Base-by-base conservation (phyloP, 2,888 invertebrate genomes). In the Microctonus hyperodae region DNA sequence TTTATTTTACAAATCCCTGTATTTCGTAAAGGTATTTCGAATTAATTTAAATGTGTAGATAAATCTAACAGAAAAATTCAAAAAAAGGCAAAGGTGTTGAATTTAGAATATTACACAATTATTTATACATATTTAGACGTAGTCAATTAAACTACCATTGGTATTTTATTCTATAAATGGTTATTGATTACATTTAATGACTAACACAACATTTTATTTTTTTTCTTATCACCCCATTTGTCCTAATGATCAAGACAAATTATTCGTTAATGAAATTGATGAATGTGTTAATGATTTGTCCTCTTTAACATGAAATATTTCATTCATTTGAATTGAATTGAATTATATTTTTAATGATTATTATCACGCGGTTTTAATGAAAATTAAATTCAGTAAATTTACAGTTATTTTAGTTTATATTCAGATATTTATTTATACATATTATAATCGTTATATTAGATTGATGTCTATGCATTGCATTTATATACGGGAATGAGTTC, bases 401-500 rank as follows among this genome's bases (percentile, higher is more conserved):
- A 44, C 44, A 44, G 44, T 44, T 44, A 44, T 16, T 16, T 2
- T n/a, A 44, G 44, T 44, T 44, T 16, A 16, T 7, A 2, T n/a
- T n/a, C 16, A 16, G 16, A 44, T 44, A 7, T 44, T 6, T 44
- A 1, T n/a, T 13, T 44, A 44, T 44, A n/a, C 1, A 5, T 44
- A 44, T 44, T 16, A 7, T 44, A 7, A 20, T 44, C 33, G 16
- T 28, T 31, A 16, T 55, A 55, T 28, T 28, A 28, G 28, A 28
- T 55, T 55, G 16, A 55, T 44, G 55, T 28, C 53, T 23, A n/a
- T 25, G 53, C 35, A 37, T 10, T 37, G n/a, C 20, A 22, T 6
- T n/a, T 23, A 16, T 22, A 53, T 62, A 37, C 25, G 56, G 28
- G 20, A 51, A 63, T 33, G 50, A 62, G 31, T 57, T 62, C 60